Evolutionary conservation across 2,797 vertebrate genomes (phyloP).

Genomic region (Potorous gilbertii): DNA sequence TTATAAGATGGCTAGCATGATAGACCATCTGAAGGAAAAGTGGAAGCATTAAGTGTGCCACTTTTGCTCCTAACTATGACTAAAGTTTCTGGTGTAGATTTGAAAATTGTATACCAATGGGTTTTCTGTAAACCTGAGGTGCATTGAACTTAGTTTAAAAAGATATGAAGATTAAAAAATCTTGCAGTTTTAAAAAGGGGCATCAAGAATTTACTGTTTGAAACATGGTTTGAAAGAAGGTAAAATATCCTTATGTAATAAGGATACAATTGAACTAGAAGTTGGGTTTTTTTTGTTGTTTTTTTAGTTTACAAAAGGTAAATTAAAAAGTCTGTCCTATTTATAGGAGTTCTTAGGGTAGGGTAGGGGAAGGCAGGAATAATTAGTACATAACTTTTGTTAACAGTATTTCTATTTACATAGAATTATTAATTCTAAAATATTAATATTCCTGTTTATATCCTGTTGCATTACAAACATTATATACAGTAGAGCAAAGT

Average conservation of each 20-base stretch:
- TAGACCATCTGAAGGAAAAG: not conserved
- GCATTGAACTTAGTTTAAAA: constrained; percentile 79
- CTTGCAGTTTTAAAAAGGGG: constrained; percentile 67
- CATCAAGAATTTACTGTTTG: constrained; percentile 72
- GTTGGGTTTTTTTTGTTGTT: constrained; percentile 16
- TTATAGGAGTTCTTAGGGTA: constrained; percentile 56
- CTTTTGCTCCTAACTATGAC: constrained; percentile 54
- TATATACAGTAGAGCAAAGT: constrained; percentile 70
- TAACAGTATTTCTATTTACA: constrained; percentile 78
- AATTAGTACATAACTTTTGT: constrained; percentile 76
- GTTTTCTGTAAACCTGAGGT: constrained; percentile 67
- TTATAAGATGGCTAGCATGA: not conserved
- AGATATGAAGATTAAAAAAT: constrained; percentile 64
- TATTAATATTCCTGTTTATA: not conserved
- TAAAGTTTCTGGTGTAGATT: constrained; percentile 73
- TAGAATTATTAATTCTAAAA: not conserved
- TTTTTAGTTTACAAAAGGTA: constrained; percentile 38
- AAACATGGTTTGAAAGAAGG: constrained; percentile 62
- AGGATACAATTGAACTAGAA: constrained; percentile 69
- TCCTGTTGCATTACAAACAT: constrained; percentile 68
- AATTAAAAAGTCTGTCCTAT: constrained; percentile 55
- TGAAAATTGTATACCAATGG: constrained; percentile 47
- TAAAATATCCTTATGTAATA: constrained; percentile 59
- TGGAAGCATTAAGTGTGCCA: not conserved
- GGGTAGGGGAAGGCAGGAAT: constrained; percentile 65